A percentile compares a stretch with the other conserved stretches of the same genome.
Evolutionary conservation across 1,140 invertebrate species (phyloP).

Genomic region (Saccostrea cuccullata): DNA sequence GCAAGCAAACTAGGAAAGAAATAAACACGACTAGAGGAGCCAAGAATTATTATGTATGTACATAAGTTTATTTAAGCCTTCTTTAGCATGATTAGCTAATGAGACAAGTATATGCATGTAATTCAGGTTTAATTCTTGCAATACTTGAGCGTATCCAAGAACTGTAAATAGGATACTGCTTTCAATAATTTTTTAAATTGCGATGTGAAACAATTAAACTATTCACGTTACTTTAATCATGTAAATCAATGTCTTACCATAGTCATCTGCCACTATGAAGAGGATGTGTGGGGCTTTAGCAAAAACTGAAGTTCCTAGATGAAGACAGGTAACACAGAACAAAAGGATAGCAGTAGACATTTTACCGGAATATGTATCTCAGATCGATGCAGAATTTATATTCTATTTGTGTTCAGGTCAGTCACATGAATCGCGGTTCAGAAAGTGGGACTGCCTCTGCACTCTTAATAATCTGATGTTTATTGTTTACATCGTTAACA

Average conservation of each 20-base stretch:
- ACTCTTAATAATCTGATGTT: no score
- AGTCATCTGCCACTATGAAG: neutral
- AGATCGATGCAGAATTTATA: neutral
- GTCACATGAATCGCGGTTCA: neutral
- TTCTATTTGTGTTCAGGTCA: neutral
- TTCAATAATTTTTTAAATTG: no score
- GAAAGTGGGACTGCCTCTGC: neutral
- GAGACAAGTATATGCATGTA: neutral
- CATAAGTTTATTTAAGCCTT: no score
- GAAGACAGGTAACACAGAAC: neutral
- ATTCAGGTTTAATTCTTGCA: neutral
- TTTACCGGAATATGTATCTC: neutral
- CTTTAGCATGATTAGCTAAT: no score
- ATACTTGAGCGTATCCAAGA: no score
- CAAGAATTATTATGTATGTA: no score
- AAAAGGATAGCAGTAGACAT: neutral
- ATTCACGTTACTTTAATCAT: no score
- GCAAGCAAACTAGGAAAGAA: no score
- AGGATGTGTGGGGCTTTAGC: neutral
- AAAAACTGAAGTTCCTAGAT: neutral
- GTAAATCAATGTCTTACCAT: neutral
- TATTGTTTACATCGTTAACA: no score
- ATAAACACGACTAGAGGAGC: no score
- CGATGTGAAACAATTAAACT: no score
- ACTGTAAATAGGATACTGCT: no score